Conservation (phyloP, 1,140 invertebrate species). For the Brachionus calyciflorus region DNA sequence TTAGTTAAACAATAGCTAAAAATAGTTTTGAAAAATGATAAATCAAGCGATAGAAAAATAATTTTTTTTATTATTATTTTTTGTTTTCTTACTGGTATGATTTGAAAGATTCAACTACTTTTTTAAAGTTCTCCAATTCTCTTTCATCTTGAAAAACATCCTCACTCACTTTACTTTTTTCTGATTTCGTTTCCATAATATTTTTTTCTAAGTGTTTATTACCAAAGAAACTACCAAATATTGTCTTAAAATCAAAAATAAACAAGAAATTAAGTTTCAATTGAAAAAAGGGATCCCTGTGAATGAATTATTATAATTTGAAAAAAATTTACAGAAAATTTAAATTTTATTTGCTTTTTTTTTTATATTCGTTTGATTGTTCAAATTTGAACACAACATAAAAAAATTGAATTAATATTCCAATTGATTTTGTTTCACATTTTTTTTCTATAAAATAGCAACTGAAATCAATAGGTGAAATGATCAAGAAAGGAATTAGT, state of each 20-base stretch:
- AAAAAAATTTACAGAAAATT: too few relatives aligned
- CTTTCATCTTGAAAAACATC: conserved; percentile 22
- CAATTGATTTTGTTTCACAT: too few relatives aligned
- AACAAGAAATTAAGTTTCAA: conserved; percentile 6
- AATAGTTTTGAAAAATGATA: not conserved
- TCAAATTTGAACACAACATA: too few relatives aligned
- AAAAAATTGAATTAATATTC: too few relatives aligned
- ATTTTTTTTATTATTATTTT: too few relatives aligned
- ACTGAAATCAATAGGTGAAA: too few relatives aligned
- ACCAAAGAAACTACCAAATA: conserved; percentile 17
- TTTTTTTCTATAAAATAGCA: too few relatives aligned
- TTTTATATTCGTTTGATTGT: too few relatives aligned
- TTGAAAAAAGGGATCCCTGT: not conserved
- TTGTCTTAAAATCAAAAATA: not conserved
- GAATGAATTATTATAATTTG: too few relatives aligned
- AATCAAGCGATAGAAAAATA: not conserved
- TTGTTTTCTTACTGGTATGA: conserved; percentile 7
- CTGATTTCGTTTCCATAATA: not conserved
- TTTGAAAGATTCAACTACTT: conserved; percentile 19
- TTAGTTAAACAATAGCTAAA: conserved; percentile 12
- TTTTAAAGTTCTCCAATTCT: conserved; percentile 21
- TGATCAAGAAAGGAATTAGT: not conserved
- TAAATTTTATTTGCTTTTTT: too few relatives aligned
- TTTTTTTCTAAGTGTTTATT: conserved; percentile 12
- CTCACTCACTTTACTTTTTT: not conserved